Evolutionary conservation across 2,888 invertebrate genomes (phyloP).

Genomic region (Thysanoteuthis rhombus): DNA sequence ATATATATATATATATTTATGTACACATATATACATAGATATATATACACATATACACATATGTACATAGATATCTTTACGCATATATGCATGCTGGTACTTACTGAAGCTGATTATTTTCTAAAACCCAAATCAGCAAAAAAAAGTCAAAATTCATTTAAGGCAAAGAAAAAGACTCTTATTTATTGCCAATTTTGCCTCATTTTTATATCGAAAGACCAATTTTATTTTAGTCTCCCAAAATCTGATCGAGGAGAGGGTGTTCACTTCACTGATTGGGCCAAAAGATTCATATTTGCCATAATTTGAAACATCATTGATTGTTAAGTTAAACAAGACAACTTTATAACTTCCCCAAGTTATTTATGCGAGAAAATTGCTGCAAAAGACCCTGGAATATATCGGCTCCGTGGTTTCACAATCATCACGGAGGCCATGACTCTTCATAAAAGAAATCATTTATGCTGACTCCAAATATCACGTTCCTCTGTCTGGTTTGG

Average conservation of each 20-base stretch:
- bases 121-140: not conserved
- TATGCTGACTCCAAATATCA: too few relatives aligned
- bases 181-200: not conserved
- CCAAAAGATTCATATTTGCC: not conserved
- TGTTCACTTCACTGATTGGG: not conserved
- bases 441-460: too few relatives aligned
- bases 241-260: not conserved
- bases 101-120: not conserved
- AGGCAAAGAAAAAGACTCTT: not conserved
- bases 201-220: not conserved
- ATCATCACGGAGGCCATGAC: not conserved
- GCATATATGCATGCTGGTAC: not conserved
- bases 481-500: too few relatives aligned
- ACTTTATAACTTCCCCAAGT: not conserved
- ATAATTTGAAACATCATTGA: not conserved
- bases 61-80: not conserved
- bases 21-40: not conserved
- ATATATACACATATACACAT: not conserved
- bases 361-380: not conserved
- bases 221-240: not conserved
- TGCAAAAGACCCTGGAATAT: not conserved
- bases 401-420: not conserved
- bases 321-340: not conserved
- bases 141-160: not conserved
- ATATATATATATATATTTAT: too few relatives aligned